phyloP scores from a whole-genome alignment of 2,888 invertebrate genomes.

The Rosalia funebris region DNA sequence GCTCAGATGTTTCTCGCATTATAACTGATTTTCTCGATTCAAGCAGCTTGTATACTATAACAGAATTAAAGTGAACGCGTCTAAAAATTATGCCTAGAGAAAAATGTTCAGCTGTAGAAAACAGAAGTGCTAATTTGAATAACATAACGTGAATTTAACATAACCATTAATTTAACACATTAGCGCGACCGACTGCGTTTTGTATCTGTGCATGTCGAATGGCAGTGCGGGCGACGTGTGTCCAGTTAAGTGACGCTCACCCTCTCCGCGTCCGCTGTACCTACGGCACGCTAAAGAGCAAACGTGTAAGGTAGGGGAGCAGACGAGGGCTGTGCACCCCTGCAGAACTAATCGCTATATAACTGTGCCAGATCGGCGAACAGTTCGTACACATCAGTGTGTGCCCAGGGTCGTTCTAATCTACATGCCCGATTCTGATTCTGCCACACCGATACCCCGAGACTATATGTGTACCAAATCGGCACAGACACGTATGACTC shows the following conservation, averaged over 20 bases:
- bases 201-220: constrained; percentile 27
- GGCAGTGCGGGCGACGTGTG: constrained; percentile 51
- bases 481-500: constrained; percentile 40
- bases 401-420: constrained; percentile 51
- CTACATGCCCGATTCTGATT: constrained; percentile 54
- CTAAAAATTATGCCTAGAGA: too few species aligned
- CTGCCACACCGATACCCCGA: constrained; percentile 43
- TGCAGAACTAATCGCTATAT: constrained; percentile 59
- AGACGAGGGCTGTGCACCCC: constrained; percentile 53
- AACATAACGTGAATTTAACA: too few species aligned
- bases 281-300: constrained; percentile 37
- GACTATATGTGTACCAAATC: constrained; percentile 38
- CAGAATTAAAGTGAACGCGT: too few species aligned
- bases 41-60: too few species aligned
- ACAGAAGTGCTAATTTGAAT: too few species aligned
- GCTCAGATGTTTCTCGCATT: too few species aligned
- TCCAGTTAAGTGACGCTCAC: constrained; percentile 53
- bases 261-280: constrained; percentile 32
- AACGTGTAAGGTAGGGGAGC: constrained; percentile 36
- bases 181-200: constrained; percentile 28
- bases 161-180: too few species aligned
- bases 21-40: too few species aligned
- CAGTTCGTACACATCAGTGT: constrained; percentile 53
- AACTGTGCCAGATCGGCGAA: constrained; percentile 55
- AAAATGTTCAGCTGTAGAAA: too few species aligned